Conservation (phyloP, 2,888 invertebrate genomes). For the Andrena haemorrhoa region DNA sequence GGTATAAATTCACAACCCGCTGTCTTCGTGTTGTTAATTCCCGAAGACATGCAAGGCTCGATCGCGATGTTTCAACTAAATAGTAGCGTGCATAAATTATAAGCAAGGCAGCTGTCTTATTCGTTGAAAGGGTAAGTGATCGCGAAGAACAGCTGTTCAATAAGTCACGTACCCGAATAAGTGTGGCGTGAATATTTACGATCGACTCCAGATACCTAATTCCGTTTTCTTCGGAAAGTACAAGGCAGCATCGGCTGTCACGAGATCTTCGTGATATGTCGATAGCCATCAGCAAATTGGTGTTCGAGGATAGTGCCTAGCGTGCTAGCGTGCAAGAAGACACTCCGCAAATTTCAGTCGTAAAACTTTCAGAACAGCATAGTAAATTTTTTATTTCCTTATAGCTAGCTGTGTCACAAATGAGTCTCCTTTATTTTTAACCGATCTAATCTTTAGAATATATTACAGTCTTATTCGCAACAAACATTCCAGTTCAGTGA, state of each 20-base stretch:
- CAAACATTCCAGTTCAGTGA: neutral
- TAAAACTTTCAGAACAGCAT: conserved; percentile 66
- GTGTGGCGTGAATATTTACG: conserved; percentile 36
- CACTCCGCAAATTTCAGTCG: conserved; percentile 58
- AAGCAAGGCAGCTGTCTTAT: conserved; percentile 19
- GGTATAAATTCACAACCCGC: conserved; percentile 19
- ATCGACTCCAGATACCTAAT: conserved; percentile 3
- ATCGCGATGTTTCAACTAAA: conserved; percentile 40
- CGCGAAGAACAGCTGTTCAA: neutral
- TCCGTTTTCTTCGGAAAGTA: conserved; percentile 20
- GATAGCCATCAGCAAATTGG: conserved; percentile 34
- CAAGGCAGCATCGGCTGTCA: conserved; percentile 24
- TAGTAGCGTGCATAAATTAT: conserved; percentile 35
- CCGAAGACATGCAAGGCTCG: conserved; percentile 37
- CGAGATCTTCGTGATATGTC: conserved; percentile 60
- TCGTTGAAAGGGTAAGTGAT: conserved; percentile 21
- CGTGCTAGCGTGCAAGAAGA: conserved; percentile 50
- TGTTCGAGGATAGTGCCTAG: conserved; percentile 11
- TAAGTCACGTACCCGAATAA: neutral
- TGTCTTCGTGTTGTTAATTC: conserved; percentile 46
- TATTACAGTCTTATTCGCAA: no score
- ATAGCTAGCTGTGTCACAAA: conserved; percentile 55
- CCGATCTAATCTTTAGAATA: neutral
- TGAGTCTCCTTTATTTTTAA: neutral
- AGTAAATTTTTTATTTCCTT: conserved; percentile 67